Evolutionary conservation across 2,113 vertebrate species (phyloP).

Genomic region (Chamaea fasciata): DNA sequence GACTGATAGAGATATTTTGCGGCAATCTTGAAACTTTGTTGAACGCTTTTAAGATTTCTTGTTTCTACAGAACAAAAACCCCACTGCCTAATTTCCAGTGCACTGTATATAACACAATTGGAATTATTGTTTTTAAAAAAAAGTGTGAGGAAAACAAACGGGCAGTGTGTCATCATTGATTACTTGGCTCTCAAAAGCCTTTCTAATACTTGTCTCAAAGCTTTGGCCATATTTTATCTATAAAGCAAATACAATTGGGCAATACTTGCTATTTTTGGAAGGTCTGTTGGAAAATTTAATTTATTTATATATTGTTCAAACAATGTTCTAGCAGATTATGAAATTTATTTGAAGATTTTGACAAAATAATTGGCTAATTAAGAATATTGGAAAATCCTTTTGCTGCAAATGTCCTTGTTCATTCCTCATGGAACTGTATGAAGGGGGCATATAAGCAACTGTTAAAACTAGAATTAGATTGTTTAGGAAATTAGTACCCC

Average conservation of each 20-base stretch:
- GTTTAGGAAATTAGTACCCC: background rate
- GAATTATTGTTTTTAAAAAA: background rate
- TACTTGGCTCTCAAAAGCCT: background rate
- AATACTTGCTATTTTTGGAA: background rate
- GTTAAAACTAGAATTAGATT: background rate
- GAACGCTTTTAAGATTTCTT: background rate
- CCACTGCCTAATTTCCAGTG: background rate
- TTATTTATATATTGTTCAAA: background rate
- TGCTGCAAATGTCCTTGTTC: background rate
- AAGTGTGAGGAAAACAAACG: background rate
- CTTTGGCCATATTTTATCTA: background rate
- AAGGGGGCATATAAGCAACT: background rate
- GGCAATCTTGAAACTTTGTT: background rate
- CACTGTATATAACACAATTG: background rate
- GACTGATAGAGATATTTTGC: background rate
- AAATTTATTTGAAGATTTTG: background rate
- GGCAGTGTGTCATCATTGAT: background rate
- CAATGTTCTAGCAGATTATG: background rate
- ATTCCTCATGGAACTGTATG: background rate
- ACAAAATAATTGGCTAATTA: background rate
- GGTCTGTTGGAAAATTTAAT: background rate
- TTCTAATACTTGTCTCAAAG: background rate
- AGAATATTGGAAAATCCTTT: background rate
- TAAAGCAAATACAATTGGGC: background rate
- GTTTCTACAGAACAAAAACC: background rate